Evolutionary conservation across 2,888 invertebrate genomes (phyloP).

Genomic region (Neria commutata): DNA sequence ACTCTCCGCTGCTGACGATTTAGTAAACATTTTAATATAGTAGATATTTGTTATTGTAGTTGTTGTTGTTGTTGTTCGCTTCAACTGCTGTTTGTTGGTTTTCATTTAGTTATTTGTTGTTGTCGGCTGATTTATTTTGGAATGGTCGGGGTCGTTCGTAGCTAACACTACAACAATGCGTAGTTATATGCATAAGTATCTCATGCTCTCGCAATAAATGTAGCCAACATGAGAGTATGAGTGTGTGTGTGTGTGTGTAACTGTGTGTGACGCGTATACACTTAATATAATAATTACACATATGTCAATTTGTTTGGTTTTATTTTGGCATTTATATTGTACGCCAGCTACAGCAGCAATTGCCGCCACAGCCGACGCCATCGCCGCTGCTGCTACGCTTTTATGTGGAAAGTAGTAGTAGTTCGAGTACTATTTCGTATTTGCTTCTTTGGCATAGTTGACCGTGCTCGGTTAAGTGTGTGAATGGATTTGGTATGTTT

Average conservation of each 20-base stretch:
- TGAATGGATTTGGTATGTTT: too few species aligned
- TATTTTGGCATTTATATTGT: constrained; percentile 43
- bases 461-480: too few species aligned
- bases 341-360: too few species aligned
- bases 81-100: constrained; percentile 15
- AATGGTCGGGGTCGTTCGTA: constrained; percentile 46
- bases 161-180: constrained; percentile 58
- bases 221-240: too few species aligned
- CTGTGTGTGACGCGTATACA: constrained; percentile 57
- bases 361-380: too few species aligned
- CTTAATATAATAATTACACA: constrained; percentile 58
- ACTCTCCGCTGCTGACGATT: not conserved
- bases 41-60: constrained; percentile 5
- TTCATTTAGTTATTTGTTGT: constrained; percentile 11
- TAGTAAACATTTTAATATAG: constrained; percentile 4
- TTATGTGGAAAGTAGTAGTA: constrained; percentile 29
- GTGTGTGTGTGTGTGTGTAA: constrained; percentile 24
- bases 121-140: constrained; percentile 54
- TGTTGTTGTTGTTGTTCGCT: constrained; percentile 24
- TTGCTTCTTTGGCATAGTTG: too few species aligned
- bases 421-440: constrained; percentile 23
- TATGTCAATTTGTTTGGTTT: constrained; percentile 57
- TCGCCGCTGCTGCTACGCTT: constrained; percentile 36
- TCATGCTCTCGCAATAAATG: too few species aligned
- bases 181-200: too few species aligned